Base-by-base conservation (phyloP, 2,888 invertebrate species). In the Dascillus cervinus region DNA sequence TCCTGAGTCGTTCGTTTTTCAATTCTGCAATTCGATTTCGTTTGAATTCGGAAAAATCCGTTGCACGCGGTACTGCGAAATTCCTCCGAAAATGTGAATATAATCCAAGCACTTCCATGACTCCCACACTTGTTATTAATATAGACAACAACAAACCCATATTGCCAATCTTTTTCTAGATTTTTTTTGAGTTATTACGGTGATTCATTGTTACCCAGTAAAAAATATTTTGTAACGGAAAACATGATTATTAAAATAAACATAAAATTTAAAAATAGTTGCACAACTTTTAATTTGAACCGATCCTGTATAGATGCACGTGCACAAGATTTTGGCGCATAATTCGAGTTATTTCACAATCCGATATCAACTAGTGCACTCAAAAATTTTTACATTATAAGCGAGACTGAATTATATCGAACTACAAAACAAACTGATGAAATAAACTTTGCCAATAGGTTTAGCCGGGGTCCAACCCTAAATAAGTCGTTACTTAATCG, bases 141-240 rank as follows among this genome's bases (percentile, higher is more conserved):
- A 82, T 67, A 28, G 87, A 85, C 37, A 87, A 64, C 52, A 86
- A 62, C 47, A 85, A 71, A 56, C 86, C 86, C 79, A 87, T 79
- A 56, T 56, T 62, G 46, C 23, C 27, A 23, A 3, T 12, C 11
- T 15, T 12, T 19, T 13, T 12, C 22, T 22, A 12, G 11, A 22
- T 22, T 10, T 3, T 22, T 12, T 22, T 12, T 12, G 22, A n/a
- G n/a, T n/a, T n/a, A n/a, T n/a, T n/a, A n/a, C n/a, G n/a, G n/a
- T n/a, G n/a, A n/a, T n/a, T n/a, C n/a, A n/a, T n/a, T n/a, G n/a
- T n/a, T n/a, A n/a, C n/a, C n/a, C n/a, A n/a, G n/a, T n/a, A n/a
- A n/a, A n/a, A n/a, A n/a, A n/a, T n/a, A n/a, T n/a, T n/a, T n/a
- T n/a, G n/a, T n/a, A n/a, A n/a, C n/a, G n/a, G n/a, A n/a, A n/a